Base-by-base conservation (phyloP, 2,888 invertebrate species). In the Sabellastarte sp. region DNA sequence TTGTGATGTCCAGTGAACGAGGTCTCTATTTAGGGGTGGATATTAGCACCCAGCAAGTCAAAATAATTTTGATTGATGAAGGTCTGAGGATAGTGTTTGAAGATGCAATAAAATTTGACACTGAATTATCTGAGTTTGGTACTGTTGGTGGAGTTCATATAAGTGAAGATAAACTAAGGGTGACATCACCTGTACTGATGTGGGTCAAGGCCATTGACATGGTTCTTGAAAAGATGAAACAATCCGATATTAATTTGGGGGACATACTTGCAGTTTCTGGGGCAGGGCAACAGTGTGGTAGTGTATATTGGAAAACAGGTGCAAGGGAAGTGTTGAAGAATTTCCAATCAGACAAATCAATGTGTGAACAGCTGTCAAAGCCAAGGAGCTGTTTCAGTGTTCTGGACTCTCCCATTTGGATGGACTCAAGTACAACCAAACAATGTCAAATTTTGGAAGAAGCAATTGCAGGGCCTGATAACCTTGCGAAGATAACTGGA, bases 261-360 rank as follows among this genome's bases (percentile, higher is more conserved):
- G 89, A 88, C 69, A 89, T 98, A n/a, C 88, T 87, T 0, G 92
- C 61, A 29, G 20, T 64, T 31, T 66, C 61, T n/a, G 63, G 63
- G 20, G 53, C 63, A 26, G 63, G 60, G 29, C 41, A 97, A 92
- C 97, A 98, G 92, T 98, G 98, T 84, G 97, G 97, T 0, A 95
- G 95, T 53, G 91, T 98, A 0, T 98, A 93, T 86, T 98, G 98
- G 98, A 89, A 90, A 57, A 89, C 87, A 67, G 91, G 91, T 20
- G 89, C 92, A 0, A 87, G 89, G 61, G 76, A 87, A 20, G 87
- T 87, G 0, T 85, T 98, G 26, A 80, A 85, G 61, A 87, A 85
- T 56, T 85, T 96, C 31, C 88, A 92, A 60, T 86, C 92, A 0
- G 88, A 89, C 5, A 89, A 90, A 76, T 92, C 92, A 82, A 84